A percentile compares a stretch with the other conserved stretches of the same genome.
These are phyloP conservation scores for Papilio polyxenes DNA, from an alignment of 1,140 invertebrate genomes.

Conservation along the genomic window DNA sequence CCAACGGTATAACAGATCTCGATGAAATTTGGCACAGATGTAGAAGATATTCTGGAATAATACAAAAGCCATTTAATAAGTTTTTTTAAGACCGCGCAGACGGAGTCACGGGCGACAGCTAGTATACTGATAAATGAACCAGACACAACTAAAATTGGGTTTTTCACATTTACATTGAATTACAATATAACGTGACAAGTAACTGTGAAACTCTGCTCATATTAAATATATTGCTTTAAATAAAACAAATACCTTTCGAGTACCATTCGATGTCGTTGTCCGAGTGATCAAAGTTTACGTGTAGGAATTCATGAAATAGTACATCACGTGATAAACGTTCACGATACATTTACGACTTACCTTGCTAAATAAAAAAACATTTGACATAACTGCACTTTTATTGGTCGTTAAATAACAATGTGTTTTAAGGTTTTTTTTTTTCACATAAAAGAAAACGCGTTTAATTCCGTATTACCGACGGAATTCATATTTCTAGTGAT, in stretches of 20 bases:
- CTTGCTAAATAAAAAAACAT: conserved; percentile 20
- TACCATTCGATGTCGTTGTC: conserved; percentile 22
- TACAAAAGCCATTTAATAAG: too few relatives aligned
- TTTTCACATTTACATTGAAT: too few relatives aligned
- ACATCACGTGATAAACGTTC: neutral
- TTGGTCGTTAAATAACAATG: neutral
- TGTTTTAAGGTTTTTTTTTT: neutral
- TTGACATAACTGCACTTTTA: conserved; percentile 19
- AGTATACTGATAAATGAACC: too few relatives aligned
- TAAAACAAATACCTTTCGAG: conserved; percentile 29
- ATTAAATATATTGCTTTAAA: neutral
- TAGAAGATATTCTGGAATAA: too few relatives aligned
- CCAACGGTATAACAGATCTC: too few relatives aligned
- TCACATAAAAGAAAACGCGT: neutral
- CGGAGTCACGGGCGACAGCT: too few relatives aligned
- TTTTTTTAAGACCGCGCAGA: too few relatives aligned
- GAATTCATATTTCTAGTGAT: neutral
- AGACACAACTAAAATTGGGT: too few relatives aligned
- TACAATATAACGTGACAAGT: too few relatives aligned
- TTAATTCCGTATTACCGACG: too few relatives aligned
- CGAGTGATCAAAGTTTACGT: conserved; percentile 36
- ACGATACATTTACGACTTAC: conserved; percentile 27
- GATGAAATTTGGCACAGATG: too few relatives aligned
- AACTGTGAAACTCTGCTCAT: too few relatives aligned
- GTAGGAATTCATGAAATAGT: conserved; percentile 32